Evolutionary conservation across 2,113 vertebrate species (phyloP).

Genomic region (Rhabdomys dilectus): DNA sequence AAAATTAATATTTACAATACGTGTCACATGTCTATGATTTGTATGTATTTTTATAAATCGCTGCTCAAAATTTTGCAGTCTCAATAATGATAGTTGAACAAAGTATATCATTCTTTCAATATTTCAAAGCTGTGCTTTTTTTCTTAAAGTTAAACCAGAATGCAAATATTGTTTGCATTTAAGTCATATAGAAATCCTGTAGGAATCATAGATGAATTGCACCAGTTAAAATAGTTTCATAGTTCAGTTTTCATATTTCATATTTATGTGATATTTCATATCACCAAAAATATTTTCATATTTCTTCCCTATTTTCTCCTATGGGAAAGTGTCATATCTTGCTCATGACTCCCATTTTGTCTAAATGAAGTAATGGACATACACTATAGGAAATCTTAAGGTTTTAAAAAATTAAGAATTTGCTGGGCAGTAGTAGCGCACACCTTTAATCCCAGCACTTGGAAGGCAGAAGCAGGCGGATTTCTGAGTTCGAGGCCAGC

Average conservation of each 20-base stretch:
- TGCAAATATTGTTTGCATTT: constrained; percentile 25
- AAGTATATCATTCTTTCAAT: constrained; percentile 3
- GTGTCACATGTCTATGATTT: background rate
- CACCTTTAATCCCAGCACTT: too few species aligned
- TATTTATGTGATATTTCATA: too few species aligned
- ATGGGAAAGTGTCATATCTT: background rate
- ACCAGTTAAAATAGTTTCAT: background rate
- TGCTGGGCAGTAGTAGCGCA: too few species aligned
- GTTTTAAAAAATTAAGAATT: constrained; percentile 5
- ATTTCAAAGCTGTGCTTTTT: constrained; percentile 5
- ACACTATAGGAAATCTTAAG: background rate
- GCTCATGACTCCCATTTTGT: background rate
- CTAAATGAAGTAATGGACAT: background rate
- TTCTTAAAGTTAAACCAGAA: background rate
- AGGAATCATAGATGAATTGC: background rate
- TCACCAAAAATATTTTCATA: constrained; percentile 17
- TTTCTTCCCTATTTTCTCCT: background rate
- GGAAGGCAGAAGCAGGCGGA: too few species aligned
- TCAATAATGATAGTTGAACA: constrained; percentile 23
- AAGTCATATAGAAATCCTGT: background rate
- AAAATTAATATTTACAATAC: background rate
- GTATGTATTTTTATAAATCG: background rate
- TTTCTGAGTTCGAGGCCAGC: too few species aligned
- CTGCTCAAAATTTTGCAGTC: background rate
- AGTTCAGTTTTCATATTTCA: too few species aligned